phyloP scores from a whole-genome alignment of 30 jellyfish, hydroid and myxozoan species.

The Aurelia sp. region DNA sequence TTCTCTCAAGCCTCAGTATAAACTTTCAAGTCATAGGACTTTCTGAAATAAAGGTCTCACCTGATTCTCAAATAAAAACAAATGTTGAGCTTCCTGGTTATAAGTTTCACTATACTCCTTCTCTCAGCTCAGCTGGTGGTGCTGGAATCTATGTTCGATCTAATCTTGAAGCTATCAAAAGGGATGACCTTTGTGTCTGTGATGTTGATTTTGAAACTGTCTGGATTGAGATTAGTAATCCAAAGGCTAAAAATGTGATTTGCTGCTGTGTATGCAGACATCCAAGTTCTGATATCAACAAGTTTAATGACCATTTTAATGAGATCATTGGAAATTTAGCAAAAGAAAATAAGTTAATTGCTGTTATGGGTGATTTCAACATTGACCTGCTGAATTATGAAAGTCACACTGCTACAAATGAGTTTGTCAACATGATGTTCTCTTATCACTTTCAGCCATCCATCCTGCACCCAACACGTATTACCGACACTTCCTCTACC shows the following conservation, averaged over 20 bases:
- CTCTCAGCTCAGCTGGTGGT: too few relatives aligned
- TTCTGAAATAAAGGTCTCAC: slow-evolving; percentile 16
- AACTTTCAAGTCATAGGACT: slow-evolving; percentile 22
- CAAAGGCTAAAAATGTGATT: slow-evolving; percentile 9
- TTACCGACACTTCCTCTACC: slow-evolving; percentile 27
- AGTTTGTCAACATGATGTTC: slow-evolving; percentile 3
- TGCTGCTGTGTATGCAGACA: slow-evolving; percentile 18
- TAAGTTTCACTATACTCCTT: too few relatives aligned
- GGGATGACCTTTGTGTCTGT: neutral
- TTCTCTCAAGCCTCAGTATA: neutral
- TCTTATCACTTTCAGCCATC: slow-evolving; percentile 28
- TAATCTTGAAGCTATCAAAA: slow-evolving; percentile 12
- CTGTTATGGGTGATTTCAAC: neutral
- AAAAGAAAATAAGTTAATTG: slow-evolving; percentile 27
- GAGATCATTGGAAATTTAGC: neutral
- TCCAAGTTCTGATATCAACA: neutral
- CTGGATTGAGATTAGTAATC: slow-evolving; percentile 17
- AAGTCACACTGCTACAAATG: neutral
- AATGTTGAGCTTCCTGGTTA: too few relatives aligned
- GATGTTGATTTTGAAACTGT: slow-evolving; percentile 3
- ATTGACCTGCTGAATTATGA: too few relatives aligned
- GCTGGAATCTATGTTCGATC: too few relatives aligned
- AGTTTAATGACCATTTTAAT: slow-evolving; percentile 9
- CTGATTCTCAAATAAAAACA: neutral
- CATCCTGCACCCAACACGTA: slow-evolving; percentile 32